Evolutionary conservation across 2,113 vertebrate genomes (phyloP).

Genomic region (Jaculus jaculus): DNA sequence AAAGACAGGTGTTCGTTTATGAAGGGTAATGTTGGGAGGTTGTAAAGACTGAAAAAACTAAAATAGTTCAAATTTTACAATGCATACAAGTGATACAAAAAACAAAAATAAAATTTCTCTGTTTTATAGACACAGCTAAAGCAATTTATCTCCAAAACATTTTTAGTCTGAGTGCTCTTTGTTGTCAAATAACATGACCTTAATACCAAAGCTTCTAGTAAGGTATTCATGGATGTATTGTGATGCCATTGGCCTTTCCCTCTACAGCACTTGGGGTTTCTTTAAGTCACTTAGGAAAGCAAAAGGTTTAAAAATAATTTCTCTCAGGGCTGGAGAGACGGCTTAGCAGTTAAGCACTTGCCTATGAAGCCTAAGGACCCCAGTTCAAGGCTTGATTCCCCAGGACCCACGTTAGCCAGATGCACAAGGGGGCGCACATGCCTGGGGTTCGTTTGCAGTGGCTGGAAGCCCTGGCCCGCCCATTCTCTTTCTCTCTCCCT

Average conservation of each 20-base stretch:
- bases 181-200: slow-evolving; percentile 24
- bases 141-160: not conserved
- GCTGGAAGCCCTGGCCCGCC: no score
- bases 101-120: not conserved
- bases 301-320: slow-evolving; percentile 47
- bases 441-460: no score
- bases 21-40: not conserved
- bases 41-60: not conserved
- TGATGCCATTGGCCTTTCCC: not conserved
- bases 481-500: no score
- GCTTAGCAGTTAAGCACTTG: no score
- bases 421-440: no score
- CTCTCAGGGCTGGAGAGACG: no score
- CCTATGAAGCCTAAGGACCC: no score
- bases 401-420: no score
- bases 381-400: no score
- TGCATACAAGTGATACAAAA: not conserved
- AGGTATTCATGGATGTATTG: not conserved
- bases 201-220: not conserved
- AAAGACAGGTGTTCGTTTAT: not conserved
- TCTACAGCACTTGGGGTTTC: not conserved
- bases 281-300: slow-evolving; percentile 34
- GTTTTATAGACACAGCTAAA: not conserved
- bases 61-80: slow-evolving; percentile 23
- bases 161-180: slow-evolving; percentile 27